Conservation (phyloP, 1,140 invertebrate genomes). For the Pseudomyrmex flavicornis region DNA sequence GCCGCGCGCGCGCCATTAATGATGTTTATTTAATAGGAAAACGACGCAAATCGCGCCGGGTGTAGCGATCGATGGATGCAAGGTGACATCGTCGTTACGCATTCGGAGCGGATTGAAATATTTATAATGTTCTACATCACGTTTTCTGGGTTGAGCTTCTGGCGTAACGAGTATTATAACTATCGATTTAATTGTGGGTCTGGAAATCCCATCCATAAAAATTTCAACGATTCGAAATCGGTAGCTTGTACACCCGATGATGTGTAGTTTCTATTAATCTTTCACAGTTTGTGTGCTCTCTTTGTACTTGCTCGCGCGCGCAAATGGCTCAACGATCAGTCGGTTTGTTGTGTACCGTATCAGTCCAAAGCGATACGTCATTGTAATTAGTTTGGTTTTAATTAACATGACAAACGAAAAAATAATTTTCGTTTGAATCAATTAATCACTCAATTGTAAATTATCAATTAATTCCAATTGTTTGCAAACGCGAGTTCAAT, state of each 20-base stretch:
- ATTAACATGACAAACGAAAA: conserved; percentile 27
- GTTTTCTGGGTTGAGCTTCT: conserved; percentile 41
- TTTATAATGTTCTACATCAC: conserved; percentile 66
- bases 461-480: not conserved
- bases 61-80: conserved; percentile 56
- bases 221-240: conserved; percentile 47
- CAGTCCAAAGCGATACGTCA: conserved; percentile 26
- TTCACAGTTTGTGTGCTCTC: conserved; percentile 54
- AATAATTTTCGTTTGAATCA: conserved; percentile 26
- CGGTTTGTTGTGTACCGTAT: conserved; percentile 16
- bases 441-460: conserved; percentile 31
- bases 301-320: not conserved
- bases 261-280: conserved; percentile 59
- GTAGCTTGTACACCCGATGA: conserved; percentile 23
- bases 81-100: conserved; percentile 62
- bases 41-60: conserved; percentile 28
- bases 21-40: conserved; percentile 63
- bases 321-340: not conserved
- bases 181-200: conserved; percentile 62
- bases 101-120: conserved; percentile 66
- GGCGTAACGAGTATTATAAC: conserved; percentile 47
- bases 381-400: conserved; percentile 42
- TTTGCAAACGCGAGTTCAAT: not conserved
- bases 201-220: conserved; percentile 42
- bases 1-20: conserved; percentile 36